Percentiles rank a stretch among this genome's conserved stretches.
These are phyloP conservation scores for Tenualosa ilisha DNA, from an alignment of 2,797 vertebrate genomes.

Conservation along the genomic window DNA sequence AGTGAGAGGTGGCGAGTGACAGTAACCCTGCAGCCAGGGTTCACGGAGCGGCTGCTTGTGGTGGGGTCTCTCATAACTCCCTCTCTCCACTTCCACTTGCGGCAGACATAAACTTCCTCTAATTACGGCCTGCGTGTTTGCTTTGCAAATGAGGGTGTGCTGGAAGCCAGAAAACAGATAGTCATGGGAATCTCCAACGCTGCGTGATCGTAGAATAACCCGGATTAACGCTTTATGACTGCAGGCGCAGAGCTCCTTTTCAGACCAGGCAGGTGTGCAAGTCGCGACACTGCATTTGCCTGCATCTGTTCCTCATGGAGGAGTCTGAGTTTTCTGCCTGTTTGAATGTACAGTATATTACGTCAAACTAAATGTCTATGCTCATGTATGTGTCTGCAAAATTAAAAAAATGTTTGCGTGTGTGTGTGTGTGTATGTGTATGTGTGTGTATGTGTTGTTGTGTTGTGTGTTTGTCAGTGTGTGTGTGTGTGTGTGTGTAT, in stretches of 20 bases:
- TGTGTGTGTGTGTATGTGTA: neutral
- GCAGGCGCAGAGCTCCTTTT: too few species aligned
- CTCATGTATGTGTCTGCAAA: too few species aligned
- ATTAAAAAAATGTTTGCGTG: neutral
- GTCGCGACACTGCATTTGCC: neutral
- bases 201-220: neutral
- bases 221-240: neutral
- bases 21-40: neutral
- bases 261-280: neutral
- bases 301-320: too few species aligned
- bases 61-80: neutral
- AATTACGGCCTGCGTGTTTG: constrained; percentile 16
- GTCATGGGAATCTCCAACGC: neutral
- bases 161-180: neutral
- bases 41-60: neutral
- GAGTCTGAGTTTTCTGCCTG: neutral
- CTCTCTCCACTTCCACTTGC: neutral
- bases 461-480: too few species aligned
- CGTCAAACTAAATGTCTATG: too few species aligned
- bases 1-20: neutral
- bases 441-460: neutral
- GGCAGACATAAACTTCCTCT: constrained; percentile 18
- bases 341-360: neutral
- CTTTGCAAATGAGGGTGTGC: neutral
- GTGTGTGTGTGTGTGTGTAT: neutral